phyloP scores from a whole-genome alignment of 2,888 invertebrate genomes.

The Chrysotoxum bicinctum region DNA sequence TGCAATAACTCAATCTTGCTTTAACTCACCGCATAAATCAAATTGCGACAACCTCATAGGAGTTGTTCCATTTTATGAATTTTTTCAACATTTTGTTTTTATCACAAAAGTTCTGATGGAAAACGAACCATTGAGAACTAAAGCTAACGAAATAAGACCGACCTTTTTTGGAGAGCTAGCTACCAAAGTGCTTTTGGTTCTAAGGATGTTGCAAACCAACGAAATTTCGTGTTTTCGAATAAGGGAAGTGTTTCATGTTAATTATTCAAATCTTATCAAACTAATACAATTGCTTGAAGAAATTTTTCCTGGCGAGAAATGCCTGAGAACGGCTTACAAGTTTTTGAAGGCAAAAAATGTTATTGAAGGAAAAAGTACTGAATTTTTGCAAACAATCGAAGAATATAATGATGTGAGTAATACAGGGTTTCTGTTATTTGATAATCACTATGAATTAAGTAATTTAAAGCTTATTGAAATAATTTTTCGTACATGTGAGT shows the following conservation, averaged over 20 bases:
- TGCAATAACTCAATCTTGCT: background rate
- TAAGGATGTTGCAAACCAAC: slow-evolving; percentile 13
- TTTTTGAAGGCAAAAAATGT: background rate
- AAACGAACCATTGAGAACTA: background rate
- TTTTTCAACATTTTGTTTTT: slow-evolving; percentile 37
- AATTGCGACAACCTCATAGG: background rate
- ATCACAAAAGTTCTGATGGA: slow-evolving; percentile 20
- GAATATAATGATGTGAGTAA: background rate
- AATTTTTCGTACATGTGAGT: slow-evolving; percentile 13
- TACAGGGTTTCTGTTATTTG: background rate
- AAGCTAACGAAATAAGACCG: slow-evolving; percentile 10
- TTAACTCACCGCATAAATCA: background rate
- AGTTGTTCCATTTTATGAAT: slow-evolving; percentile 42
- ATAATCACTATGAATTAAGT: slow-evolving; percentile 2
- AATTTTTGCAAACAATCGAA: slow-evolving; percentile 10
- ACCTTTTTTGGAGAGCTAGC: slow-evolving; percentile 41
- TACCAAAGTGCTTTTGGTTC: slow-evolving; percentile 3
- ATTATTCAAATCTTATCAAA: background rate
- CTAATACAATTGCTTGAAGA: background rate
- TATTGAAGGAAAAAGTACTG: background rate
- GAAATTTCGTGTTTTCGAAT: background rate
- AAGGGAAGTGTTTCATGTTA: background rate
- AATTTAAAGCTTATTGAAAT: slow-evolving; percentile 36
- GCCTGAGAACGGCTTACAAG: slow-evolving; percentile 1
- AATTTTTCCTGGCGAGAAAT: background rate